Evolutionary conservation across 1,140 invertebrate genomes (phyloP).

Genomic region (Bombyx mandarina): DNA sequence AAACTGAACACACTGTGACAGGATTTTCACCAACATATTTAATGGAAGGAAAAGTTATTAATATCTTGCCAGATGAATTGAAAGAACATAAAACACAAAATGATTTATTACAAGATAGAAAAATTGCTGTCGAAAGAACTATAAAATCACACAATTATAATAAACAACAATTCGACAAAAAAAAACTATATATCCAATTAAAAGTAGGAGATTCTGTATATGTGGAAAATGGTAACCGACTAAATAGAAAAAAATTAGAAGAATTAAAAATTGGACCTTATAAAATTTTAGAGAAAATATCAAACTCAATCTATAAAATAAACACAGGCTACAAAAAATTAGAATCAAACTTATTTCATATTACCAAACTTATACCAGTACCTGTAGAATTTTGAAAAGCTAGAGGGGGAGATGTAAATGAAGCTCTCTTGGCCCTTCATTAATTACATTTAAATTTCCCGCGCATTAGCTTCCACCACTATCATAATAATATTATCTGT

Average conservation of each 20-base stretch:
- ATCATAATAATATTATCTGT: too few relatives aligned
- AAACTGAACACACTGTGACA: constrained; percentile 1
- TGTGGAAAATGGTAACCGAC: constrained; percentile 1
- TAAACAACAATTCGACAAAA: background rate
- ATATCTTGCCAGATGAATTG: background rate
- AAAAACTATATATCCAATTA: background rate
- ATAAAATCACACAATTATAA: constrained; percentile 2
- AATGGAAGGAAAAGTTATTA: background rate
- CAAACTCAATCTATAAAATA: constrained; percentile 1
- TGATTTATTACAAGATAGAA: background rate
- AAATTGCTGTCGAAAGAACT: background rate
- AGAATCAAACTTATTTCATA: constrained; percentile 1
- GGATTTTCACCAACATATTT: constrained; percentile 1
- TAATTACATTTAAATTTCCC: too few relatives aligned
- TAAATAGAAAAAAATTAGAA: constrained; percentile 5
- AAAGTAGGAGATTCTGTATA: constrained; percentile 1
- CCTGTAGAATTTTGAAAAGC: background rate
- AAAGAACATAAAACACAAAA: background rate
- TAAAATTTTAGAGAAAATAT: constrained; percentile 3
- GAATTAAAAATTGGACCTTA: constrained; percentile 4
- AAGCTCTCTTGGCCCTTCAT: too few relatives aligned
- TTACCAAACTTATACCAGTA: constrained; percentile 3
- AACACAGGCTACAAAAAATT: background rate
- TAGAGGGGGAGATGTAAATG: too few relatives aligned
- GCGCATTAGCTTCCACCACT: too few relatives aligned